These are phyloP conservation scores for Dromaius novaehollandiae DNA, from an alignment of 2,113 vertebrate species.

Conservation along the genomic window DNA sequence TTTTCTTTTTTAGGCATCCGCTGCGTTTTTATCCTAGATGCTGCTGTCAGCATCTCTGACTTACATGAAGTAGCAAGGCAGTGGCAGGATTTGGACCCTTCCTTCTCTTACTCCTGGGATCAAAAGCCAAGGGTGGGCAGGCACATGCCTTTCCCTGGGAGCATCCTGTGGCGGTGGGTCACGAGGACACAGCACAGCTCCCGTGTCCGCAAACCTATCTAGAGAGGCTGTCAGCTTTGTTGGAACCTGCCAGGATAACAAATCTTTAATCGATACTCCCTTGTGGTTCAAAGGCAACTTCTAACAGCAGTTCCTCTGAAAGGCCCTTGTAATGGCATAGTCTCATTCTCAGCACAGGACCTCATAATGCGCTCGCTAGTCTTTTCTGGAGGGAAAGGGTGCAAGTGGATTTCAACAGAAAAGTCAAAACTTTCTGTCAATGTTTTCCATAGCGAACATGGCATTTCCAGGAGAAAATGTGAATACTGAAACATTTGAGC, in stretches of 20 bases:
- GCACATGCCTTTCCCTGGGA: background rate
- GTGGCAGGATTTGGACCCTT: background rate
- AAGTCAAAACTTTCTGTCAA: background rate
- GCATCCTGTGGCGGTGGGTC: no score
- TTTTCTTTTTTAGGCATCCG: background rate
- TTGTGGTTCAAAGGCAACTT: no score
- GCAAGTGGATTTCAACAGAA: background rate
- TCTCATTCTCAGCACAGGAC: no score
- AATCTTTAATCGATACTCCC: no score
- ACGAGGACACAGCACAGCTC: no score
- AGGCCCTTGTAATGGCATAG: no score
- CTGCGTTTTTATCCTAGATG: background rate
- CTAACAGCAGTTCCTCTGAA: no score
- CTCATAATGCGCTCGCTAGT: no score
- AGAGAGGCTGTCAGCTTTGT: no score
- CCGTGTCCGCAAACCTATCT: no score
- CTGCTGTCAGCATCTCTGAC: rapidly evolving
- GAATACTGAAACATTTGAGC: slow-evolving; percentile 35
- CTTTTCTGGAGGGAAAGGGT: background rate
- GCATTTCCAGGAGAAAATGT: slow-evolving; percentile 29
- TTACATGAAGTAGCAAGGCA: rapidly evolving
- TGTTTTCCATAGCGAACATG: background rate
- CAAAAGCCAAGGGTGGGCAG: background rate
- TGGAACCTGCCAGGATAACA: no score
- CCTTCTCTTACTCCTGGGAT: background rate